These are phyloP conservation scores for Cherax destructor DNA, from an alignment of 1,140 invertebrate genomes.

Conservation along the genomic window DNA sequence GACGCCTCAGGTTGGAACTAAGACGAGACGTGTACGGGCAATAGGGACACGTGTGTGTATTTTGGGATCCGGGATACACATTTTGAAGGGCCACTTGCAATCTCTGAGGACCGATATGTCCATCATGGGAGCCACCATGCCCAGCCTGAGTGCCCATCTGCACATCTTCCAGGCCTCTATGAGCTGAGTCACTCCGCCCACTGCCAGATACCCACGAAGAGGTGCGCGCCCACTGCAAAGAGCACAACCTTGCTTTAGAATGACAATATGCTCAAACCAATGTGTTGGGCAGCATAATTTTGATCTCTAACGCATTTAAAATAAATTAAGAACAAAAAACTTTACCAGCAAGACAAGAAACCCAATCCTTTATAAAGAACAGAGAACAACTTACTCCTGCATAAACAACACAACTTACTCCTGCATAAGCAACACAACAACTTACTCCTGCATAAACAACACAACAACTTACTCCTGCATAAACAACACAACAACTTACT, in stretches of 20 bases:
- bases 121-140: not conserved
- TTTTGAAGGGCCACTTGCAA: constrained; percentile 30
- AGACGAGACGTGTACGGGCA: constrained; percentile 57
- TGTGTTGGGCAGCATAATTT: not conserved
- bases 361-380: no score
- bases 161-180: constrained; percentile 30
- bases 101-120: constrained; percentile 7
- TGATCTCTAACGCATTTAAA: not conserved
- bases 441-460: no score
- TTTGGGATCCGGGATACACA: constrained; percentile 18
- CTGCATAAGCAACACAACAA: no score
- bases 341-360: no score
- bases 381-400: no score
- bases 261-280: constrained; percentile 16
- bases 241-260: constrained; percentile 67
- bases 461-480: no score
- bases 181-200: constrained; percentile 42
- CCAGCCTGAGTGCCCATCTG: constrained; percentile 24
- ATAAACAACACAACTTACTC: no score
- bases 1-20: constrained; percentile 67
- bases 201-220: constrained; percentile 59
- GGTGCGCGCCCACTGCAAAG: constrained; percentile 61
- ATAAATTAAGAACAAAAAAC: not conserved
- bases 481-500: no score
- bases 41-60: constrained; percentile 46